Evolutionary conservation across 2,113 vertebrate genomes (phyloP).

Genomic region (Rhea pennata): DNA sequence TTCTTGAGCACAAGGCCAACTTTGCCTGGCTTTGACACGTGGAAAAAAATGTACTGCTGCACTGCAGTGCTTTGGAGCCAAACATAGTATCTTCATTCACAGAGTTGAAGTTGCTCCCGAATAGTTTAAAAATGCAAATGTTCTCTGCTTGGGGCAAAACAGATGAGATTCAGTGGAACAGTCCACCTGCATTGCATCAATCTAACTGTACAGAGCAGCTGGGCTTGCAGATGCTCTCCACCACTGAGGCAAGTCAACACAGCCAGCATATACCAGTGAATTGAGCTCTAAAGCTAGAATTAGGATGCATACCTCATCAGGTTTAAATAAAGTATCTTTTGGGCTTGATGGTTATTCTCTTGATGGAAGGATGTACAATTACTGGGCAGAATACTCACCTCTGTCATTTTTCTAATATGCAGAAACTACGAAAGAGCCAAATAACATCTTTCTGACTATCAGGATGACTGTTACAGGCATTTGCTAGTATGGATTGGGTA

Average conservation of each 20-base stretch:
- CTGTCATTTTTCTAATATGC: neutral
- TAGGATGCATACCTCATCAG: neutral
- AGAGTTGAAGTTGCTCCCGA: constrained; percentile 1
- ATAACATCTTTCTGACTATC: neutral
- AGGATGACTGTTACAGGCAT: neutral
- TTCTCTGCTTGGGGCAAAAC: neutral
- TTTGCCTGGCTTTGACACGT: neutral
- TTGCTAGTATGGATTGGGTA: neutral
- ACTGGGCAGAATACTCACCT: neutral
- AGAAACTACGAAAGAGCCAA: neutral
- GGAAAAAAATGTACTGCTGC: neutral
- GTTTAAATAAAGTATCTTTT: neutral
- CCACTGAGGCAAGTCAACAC: neutral
- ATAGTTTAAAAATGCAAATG: constrained; percentile 13
- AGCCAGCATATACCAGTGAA: neutral
- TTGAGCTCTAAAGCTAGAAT: neutral
- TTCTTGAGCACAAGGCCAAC: neutral
- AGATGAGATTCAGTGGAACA: neutral
- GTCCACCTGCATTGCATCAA: neutral
- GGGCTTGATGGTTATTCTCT: neutral
- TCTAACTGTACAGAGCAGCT: neutral
- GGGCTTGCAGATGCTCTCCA: neutral
- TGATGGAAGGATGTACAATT: neutral
- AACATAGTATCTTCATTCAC: neutral
- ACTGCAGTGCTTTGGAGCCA: neutral